These are phyloP conservation scores for Pantelozetes paolii DNA, from an alignment of 2,888 invertebrate species.

Conservation along the genomic window DNA sequence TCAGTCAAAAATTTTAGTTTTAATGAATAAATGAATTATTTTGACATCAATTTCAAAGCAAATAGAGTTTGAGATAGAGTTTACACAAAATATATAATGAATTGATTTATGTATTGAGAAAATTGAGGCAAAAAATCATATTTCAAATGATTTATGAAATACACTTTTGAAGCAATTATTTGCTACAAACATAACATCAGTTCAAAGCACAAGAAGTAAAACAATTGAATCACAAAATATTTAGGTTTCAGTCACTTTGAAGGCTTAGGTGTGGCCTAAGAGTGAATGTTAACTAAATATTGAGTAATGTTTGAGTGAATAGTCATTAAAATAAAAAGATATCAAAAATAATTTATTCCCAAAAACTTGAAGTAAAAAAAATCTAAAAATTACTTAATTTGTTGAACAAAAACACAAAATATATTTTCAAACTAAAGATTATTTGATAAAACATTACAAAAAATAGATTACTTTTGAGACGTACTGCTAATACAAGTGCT, in stretches of 20 bases:
- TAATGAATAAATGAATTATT: conserved; percentile 2
- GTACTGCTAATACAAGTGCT: neutral
- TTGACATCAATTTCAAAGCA: neutral
- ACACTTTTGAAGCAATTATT: neutral
- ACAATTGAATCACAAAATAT: conserved; percentile 16
- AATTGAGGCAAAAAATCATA: too few species aligned
- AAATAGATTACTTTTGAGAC: neutral
- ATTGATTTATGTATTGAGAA: conserved; percentile 25
- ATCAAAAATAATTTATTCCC: conserved; percentile 14
- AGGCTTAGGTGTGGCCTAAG: conserved; percentile 18
- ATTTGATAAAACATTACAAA: conserved; percentile 9
- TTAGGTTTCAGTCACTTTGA: conserved; percentile 17
- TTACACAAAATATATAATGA: neutral
- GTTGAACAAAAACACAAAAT: neutral
- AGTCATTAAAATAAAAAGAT: neutral
- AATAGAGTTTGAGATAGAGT: neutral
- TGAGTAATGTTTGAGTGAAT: neutral
- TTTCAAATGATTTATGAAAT: conserved; percentile 19
- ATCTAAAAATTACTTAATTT: conserved; percentile 24
- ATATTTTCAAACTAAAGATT: neutral
- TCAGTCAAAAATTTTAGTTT: neutral
- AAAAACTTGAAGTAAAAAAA: conserved; percentile 9
- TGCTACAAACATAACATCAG: neutral
- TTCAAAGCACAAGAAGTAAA: neutral
- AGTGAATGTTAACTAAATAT: neutral